Evolutionary conservation across 2,797 vertebrate species (phyloP).

Genomic region (Ara ararauna): DNA sequence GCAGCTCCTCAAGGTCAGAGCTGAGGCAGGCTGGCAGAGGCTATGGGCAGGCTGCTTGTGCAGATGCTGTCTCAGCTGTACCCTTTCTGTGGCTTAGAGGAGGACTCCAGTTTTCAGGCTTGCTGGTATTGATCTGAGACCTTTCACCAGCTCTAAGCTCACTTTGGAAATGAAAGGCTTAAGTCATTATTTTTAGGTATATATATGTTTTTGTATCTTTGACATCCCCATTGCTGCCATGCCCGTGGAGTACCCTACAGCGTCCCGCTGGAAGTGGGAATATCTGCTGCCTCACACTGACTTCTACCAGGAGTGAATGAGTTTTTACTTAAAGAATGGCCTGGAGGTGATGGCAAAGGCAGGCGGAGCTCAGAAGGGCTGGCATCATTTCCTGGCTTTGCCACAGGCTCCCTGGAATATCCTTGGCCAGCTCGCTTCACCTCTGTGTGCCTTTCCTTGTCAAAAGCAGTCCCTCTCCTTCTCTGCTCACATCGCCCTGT

Average conservation of each 20-base stretch:
- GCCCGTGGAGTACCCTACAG: neutral
- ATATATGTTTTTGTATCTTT: neutral
- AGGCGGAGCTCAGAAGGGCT: conserved; percentile 49
- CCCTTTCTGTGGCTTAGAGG: conserved; percentile 14
- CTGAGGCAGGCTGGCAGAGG: conserved; percentile 32
- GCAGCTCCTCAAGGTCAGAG: conserved; percentile 40
- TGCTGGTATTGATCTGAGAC: conserved; percentile 50
- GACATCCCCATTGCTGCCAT: neutral
- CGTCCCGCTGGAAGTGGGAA: neutral
- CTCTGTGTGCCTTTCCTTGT: conserved; percentile 30
- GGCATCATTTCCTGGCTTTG: conserved; percentile 56
- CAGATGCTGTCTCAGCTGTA: conserved; percentile 66
- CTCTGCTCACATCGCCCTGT: neutral
- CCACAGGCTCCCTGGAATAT: conserved; percentile 46
- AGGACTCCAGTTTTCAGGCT: conserved; percentile 30
- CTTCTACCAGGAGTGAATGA: conserved; percentile 54
- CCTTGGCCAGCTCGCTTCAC: conserved; percentile 38
- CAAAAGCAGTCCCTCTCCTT: neutral
- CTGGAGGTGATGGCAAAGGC: conserved; percentile 67
- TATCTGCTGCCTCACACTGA: conserved; percentile 25
- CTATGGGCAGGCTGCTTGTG: conserved; percentile 37
- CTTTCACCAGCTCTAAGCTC: neutral
- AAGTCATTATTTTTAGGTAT: neutral
- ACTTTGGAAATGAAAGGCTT: conserved; percentile 12
- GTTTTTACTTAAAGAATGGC: conserved; percentile 55